Conservation (phyloP, 2,888 invertebrate genomes). For the Oscheius myriophilus region DNA sequence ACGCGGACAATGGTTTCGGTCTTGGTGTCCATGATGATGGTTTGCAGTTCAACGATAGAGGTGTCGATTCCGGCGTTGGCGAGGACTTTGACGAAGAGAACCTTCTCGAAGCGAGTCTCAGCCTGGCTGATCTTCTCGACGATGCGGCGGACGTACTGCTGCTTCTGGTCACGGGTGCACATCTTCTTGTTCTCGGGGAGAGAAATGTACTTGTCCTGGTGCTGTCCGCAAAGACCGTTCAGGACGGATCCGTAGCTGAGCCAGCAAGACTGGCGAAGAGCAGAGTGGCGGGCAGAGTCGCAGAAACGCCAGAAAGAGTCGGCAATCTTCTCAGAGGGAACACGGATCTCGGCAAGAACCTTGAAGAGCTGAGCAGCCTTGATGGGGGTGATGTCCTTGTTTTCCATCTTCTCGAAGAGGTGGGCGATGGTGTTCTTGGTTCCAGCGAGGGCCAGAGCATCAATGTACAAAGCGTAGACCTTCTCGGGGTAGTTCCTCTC, state of each 20-base stretch:
- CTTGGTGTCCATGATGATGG: conserved; percentile 59
- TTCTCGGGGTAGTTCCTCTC: conserved; percentile 42
- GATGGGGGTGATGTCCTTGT: conserved; percentile 49
- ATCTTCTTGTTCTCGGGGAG: conserved; percentile 23
- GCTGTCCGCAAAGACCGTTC: conserved; percentile 59
- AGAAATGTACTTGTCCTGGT: conserved; percentile 23
- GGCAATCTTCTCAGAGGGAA: conserved; percentile 46
- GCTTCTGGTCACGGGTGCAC: conserved; percentile 55
- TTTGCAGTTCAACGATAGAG: conserved; percentile 60
- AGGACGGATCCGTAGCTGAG: conserved; percentile 58
- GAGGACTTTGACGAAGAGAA: conserved; percentile 65
- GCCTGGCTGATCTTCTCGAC: conserved; percentile 45
- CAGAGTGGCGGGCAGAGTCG: conserved; percentile 38
- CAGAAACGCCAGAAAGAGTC: conserved; percentile 45
- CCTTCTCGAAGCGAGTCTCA: conserved; percentile 55
- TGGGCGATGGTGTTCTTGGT: conserved; percentile 53
- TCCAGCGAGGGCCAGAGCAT: conserved; percentile 58
- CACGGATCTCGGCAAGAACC: conserved; percentile 51
- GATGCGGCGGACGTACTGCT: conserved; percentile 46
- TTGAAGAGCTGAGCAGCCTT: conserved; percentile 53
- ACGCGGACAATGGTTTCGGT: conserved; percentile 53
- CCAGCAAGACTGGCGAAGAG: conserved; percentile 58
- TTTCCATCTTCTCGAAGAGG: conserved; percentile 52
- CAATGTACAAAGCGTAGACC: conserved; percentile 55
- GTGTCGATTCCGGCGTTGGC: conserved; percentile 67